Percentiles rank a stretch among this genome's conserved stretches.
phyloP scores from a whole-genome alignment of 2,888 invertebrate genomes.

The Neria commutata region DNA sequence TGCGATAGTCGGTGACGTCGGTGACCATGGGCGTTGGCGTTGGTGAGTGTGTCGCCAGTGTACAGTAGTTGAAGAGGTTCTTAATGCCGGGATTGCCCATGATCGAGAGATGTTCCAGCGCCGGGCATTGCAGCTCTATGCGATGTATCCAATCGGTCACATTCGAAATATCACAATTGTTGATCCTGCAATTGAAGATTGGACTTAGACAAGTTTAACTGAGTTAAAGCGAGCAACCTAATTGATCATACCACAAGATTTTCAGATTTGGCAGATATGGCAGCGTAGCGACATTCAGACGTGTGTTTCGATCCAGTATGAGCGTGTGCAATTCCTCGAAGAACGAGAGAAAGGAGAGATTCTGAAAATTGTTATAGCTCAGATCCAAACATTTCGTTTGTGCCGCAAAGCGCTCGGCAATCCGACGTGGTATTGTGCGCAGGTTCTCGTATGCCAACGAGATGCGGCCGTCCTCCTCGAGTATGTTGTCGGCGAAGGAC shows the following conservation, averaged over 20 bases:
- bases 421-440: constrained; percentile 68
- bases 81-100: constrained; percentile 82
- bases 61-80: constrained; percentile 63
- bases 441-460: constrained; percentile 75
- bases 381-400: constrained; percentile 72
- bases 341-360: constrained; percentile 73
- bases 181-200: constrained; percentile 64
- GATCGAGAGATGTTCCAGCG: constrained; percentile 73
- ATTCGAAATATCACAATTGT: constrained; percentile 69
- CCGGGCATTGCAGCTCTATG: constrained; percentile 74
- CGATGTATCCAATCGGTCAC: constrained; percentile 77
- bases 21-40: constrained; percentile 55
- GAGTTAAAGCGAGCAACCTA: not conserved
- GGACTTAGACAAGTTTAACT: not conserved
- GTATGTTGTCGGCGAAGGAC: constrained; percentile 48
- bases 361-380: constrained; percentile 77
- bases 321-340: constrained; percentile 77
- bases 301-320: constrained; percentile 81
- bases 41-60: constrained; percentile 51
- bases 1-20: constrained; percentile 38
- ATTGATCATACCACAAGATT: constrained; percentile 71
- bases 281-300: constrained; percentile 72
- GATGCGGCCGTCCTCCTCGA: constrained; percentile 66
- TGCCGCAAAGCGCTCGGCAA: constrained; percentile 69
- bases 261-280: constrained; percentile 76